These are phyloP conservation scores for Alloplasta piceator DNA, from an alignment of 2,888 invertebrate genomes.

Conservation along the genomic window DNA sequence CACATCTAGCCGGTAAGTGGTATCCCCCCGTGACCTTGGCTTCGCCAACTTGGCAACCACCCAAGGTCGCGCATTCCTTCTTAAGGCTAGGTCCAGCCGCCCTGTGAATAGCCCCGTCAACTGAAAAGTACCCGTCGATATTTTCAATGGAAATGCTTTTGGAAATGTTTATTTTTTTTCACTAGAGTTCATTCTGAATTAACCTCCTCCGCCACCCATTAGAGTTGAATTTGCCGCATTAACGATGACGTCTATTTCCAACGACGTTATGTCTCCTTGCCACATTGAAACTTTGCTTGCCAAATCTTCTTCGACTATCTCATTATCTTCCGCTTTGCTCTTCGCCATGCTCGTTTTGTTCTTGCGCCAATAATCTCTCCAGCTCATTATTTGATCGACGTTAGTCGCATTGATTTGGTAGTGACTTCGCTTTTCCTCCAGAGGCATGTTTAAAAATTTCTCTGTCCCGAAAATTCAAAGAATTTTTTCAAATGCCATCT, in stretches of 20 bases:
- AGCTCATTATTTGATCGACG: constrained; percentile 85
- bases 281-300: constrained; percentile 88
- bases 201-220: constrained; percentile 92
- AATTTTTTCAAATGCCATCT: too few species aligned
- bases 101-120: constrained; percentile 95
- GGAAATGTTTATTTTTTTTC: background rate
- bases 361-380: constrained; percentile 84
- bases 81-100: constrained; percentile 89
- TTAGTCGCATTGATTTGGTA: constrained; percentile 83
- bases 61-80: constrained; percentile 89
- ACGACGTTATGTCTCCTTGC: constrained; percentile 92
- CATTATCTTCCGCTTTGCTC: constrained; percentile 60
- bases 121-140: constrained; percentile 80
- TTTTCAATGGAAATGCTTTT: background rate
- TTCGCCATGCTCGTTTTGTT: constrained; percentile 80
- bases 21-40: constrained; percentile 94
- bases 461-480: constrained; percentile 69
- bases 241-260: constrained; percentile 94
- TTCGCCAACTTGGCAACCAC: constrained; percentile 92
- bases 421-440: constrained; percentile 85
- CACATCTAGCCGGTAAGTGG: constrained; percentile 92
- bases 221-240: constrained; percentile 94
- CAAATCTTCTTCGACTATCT: constrained; percentile 78
- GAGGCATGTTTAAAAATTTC: constrained; percentile 84
- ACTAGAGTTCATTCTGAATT: constrained; percentile 2